phyloP scores from a whole-genome alignment of 2,888 invertebrate genomes.

The Phorcus lineatus region DNA sequence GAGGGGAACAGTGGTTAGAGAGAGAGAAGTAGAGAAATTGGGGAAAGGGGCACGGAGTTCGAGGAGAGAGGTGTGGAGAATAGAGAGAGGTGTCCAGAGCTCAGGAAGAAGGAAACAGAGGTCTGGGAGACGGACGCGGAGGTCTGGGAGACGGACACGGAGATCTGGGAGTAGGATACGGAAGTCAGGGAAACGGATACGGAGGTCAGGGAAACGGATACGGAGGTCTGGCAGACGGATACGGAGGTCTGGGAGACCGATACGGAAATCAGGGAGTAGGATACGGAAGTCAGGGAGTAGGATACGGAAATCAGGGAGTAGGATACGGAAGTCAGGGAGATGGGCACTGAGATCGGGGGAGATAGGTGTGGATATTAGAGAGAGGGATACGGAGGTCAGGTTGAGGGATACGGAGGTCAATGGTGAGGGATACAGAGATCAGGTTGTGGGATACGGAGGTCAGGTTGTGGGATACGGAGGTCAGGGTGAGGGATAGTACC shows the following conservation, averaged over 20 bases:
- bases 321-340: no score
- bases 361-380: no score
- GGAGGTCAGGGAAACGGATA: neutral
- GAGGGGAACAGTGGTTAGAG: neutral
- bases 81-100: conserved; percentile 23
- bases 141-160: neutral
- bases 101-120: neutral
- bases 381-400: conserved; percentile 19
- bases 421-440: neutral
- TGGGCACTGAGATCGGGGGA: no score
- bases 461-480: no score
- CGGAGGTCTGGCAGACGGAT: neutral
- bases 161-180: conserved; percentile 13
- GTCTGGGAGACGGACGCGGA: conserved; percentile 2
- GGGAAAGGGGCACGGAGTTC: neutral
- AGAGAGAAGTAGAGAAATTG: neutral
- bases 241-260: conserved; percentile 5
- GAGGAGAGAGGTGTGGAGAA: neutral
- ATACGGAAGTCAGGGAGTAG: neutral
- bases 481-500: no score
- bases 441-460: neutral
- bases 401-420: conserved; percentile 7
- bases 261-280: neutral
- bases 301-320: neutral
- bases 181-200: neutral